These are phyloP conservation scores for Chrysaora quinquecirrha DNA, from an alignment of 30 jellyfish, hydroid and myxozoan genomes.

Conservation along the genomic window DNA sequence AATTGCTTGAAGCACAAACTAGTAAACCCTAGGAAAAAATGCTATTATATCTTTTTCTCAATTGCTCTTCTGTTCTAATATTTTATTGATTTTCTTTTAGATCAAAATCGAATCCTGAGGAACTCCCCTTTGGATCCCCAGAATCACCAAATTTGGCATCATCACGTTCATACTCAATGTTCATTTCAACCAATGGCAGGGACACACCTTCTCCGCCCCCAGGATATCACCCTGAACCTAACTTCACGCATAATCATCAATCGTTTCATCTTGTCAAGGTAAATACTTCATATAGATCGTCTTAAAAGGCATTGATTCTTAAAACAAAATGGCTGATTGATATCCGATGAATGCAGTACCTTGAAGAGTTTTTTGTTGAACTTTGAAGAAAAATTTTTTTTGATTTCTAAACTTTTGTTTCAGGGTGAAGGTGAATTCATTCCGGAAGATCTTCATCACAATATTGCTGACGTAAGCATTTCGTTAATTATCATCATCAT, in stretches of 20 bases:
- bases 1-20: no score
- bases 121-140: conserved; percentile 81
- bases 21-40: no score
- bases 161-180: conserved; percentile 83
- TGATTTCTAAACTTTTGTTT: no score
- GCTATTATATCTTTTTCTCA: no score
- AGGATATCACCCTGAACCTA: conserved; percentile 91
- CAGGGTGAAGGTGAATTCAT: conserved; percentile 89
- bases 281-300: no score
- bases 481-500: neutral
- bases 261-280: conserved; percentile 73
- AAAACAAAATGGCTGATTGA: no score
- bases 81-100: no score
- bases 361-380: no score
- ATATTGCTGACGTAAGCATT: conserved; percentile 26
- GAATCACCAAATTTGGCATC: conserved; percentile 61
- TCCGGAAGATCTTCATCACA: conserved; percentile 70
- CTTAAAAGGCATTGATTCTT: no score
- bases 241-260: conserved; percentile 48
- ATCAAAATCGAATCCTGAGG: conserved; percentile 90
- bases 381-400: no score
- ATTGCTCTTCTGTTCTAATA: no score
- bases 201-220: conserved; percentile 95
- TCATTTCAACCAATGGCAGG: conserved; percentile 68
- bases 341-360: no score